Percentiles rank a stretch among this genome's conserved stretches.
Evolutionary conservation across 2,888 invertebrate species (phyloP).

Genomic region (Cyaniris semiargus): DNA sequence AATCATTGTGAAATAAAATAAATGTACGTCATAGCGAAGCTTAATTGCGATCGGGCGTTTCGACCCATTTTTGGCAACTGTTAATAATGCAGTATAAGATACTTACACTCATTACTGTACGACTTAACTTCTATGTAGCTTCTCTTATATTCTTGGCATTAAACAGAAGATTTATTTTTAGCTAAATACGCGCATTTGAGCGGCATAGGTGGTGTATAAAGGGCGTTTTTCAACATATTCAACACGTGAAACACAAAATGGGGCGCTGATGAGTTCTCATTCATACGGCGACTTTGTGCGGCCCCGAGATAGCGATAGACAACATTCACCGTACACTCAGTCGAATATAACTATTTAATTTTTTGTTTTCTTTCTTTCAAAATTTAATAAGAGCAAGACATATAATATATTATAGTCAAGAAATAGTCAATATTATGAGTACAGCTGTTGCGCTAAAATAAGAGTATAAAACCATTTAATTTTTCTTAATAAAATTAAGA

Average conservation of each 20-base stretch:
- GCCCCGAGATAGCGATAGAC: conserved; percentile 26
- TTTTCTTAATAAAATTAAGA: no score
- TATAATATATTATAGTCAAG: no score
- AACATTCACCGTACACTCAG: conserved; percentile 22
- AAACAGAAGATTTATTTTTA: conserved; percentile 12
- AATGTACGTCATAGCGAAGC: no score
- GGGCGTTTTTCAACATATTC: conserved; percentile 27
- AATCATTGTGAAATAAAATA: no score
- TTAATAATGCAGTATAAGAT: no score
- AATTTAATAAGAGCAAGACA: no score
- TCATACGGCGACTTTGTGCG: conserved; percentile 33
- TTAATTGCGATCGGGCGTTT: no score
- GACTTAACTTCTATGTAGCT: background rate
- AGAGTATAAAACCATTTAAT: no score
- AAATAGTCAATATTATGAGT: no score
- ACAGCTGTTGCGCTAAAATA: no score
- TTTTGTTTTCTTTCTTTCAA: no score
- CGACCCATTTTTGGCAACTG: no score
- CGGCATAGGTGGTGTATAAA: background rate
- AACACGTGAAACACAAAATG: conserved; percentile 29
- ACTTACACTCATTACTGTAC: background rate
- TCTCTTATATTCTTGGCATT: background rate
- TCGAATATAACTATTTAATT: background rate
- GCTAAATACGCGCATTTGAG: conserved; percentile 15
- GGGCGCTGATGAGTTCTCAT: conserved; percentile 33